Base-by-base conservation (phyloP, 2,888 invertebrate genomes). In the Stenchaetothrips biformis region DNA sequence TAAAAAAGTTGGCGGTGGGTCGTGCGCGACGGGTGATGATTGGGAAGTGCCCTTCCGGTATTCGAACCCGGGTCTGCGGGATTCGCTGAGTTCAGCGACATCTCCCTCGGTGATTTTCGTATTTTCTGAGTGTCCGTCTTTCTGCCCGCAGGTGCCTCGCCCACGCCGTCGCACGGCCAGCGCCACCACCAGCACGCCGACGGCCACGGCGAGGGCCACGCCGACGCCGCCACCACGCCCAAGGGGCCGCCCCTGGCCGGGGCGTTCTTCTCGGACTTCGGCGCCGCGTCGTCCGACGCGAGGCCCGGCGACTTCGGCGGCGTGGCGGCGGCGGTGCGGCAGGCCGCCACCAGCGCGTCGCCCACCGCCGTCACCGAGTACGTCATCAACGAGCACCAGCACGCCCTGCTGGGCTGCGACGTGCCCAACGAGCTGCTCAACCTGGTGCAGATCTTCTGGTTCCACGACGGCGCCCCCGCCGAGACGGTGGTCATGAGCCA, bases 401-500 rank as follows among this genome's bases (percentile, higher is more conserved):
- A 80, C 77, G 81, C 80, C 77, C 79, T 59, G 21, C 77, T 81
- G 11, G 78, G 80, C 37, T 77, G 81, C 79, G 67, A 74, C 67
- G 67, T 74, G 7, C 67, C 67, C 4, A 8, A 11, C 25, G 67
- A 74, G 21, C 67, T 74, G 25, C 67, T 74, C 67, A 74, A 74
- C 67, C 67, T 74, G 21, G 67, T 74, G 67, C 67, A 74, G 67
- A 74, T 74, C 67, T 74, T 74, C 67, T 74, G 67, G 67, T 74
- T 9, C 67, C 67, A 74, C 67, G 67, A 74, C 67, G 9, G 11
- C 25, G 67, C 25, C 9, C 67, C 67, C 25, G 25, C 83, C 13
- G 83, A 83, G 18, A 81, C 83, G 79, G 83, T 83, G 13, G 80
- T 81, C 1, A 80, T 83, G 74, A 81, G 82, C 13, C 83, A 83